Conservation (phyloP, 2,113 vertebrate species). For the Phalacrocorax pelagicus region DNA sequence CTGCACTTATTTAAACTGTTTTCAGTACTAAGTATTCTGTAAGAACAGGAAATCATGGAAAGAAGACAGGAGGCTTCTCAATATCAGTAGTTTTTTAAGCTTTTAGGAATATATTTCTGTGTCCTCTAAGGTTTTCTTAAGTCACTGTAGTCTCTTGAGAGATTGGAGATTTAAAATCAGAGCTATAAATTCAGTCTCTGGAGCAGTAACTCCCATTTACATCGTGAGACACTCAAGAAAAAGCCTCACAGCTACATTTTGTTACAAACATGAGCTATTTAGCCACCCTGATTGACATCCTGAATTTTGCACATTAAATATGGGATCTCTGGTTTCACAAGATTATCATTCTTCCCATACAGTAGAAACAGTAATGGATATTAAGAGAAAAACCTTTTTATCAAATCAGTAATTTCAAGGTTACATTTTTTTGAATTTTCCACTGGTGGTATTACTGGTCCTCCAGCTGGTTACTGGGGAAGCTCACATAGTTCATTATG, state of each 20-base stretch:
- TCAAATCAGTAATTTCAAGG: constrained; percentile 3
- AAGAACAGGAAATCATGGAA: not conserved
- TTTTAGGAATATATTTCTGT: constrained; percentile 19
- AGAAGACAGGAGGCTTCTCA: not conserved
- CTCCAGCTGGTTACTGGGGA: not conserved
- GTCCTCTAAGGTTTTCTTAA: not conserved
- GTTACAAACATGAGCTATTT: not conserved
- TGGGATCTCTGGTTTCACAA: not conserved
- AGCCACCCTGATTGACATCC: not conserved
- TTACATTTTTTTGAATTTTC: not conserved
- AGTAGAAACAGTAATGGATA: not conserved
- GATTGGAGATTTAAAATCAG: constrained; percentile 5
- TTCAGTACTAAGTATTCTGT: not conserved
- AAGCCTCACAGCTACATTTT: not conserved
- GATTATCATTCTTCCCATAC: not conserved
- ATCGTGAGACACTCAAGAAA: not conserved
- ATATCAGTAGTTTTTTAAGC: not conserved
- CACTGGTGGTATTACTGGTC: not conserved
- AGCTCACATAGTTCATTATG: not conserved
- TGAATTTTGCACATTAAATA: constrained; percentile 1
- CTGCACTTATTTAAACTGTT: not conserved
- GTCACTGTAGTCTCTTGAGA: not conserved
- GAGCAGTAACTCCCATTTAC: constrained; percentile 1
- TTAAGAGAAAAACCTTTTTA: not conserved
- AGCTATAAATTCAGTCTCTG: constrained; percentile 2